phyloP scores from a whole-genome alignment of 1,140 invertebrate genomes.

The Ceratina japonica region DNA sequence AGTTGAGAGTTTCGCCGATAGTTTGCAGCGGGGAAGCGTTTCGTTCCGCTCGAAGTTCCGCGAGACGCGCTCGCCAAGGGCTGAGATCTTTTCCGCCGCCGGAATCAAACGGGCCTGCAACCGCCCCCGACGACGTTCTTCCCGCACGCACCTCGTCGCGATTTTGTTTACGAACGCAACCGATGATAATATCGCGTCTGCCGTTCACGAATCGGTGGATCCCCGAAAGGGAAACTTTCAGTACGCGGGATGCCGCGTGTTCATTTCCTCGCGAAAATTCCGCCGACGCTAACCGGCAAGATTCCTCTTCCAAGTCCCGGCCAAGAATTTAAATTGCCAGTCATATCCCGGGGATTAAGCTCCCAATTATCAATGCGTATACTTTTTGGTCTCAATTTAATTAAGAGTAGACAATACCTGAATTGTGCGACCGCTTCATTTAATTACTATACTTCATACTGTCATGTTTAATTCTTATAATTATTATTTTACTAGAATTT shows the following conservation, averaged over 20 bases:
- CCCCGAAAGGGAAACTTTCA: slow-evolving; percentile 24
- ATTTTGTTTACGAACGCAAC: slow-evolving; percentile 17
- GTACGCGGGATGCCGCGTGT: slow-evolving; percentile 32
- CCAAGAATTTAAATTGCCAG: slow-evolving; percentile 18
- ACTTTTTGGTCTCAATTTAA: too few species aligned
- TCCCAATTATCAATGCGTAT: too few species aligned
- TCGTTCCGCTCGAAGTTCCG: slow-evolving; percentile 27
- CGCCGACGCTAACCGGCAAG: not conserved
- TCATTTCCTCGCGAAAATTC: slow-evolving; percentile 31
- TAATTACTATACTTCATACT: too few species aligned
- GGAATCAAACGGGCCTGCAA: too few species aligned
- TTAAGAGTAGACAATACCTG: too few species aligned
- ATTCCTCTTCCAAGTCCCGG: not conserved
- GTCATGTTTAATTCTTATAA: too few species aligned
- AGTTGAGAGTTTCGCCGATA: slow-evolving; percentile 70
- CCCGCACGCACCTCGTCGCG: too few species aligned
- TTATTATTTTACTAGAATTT: too few species aligned
- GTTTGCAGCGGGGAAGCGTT: slow-evolving; percentile 22
- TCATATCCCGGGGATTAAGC: too few species aligned
- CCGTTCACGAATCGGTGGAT: slow-evolving; percentile 36
- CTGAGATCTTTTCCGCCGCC: not conserved
- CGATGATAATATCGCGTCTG: not conserved
- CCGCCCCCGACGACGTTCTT: not conserved
- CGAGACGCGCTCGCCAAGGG: not conserved
- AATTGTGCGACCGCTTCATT: too few species aligned